Conservation (phyloP, 53 echinoderm and acorn worm species). For the Glandiceps talaboti region DNA sequence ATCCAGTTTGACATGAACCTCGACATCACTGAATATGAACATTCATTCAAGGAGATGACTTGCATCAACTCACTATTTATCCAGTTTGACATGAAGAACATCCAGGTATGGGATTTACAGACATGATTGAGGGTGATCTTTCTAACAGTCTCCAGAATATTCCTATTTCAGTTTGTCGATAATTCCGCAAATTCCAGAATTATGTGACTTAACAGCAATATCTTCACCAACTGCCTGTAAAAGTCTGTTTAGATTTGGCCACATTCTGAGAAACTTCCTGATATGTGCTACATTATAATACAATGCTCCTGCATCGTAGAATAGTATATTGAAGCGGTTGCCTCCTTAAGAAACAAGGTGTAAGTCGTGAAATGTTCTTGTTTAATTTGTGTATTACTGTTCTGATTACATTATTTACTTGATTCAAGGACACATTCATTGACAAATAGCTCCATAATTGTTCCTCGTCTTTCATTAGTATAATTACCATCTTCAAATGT, state of each 20-base stretch:
- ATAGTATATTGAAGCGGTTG: neutral
- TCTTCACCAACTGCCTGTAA: neutral
- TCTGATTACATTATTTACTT: slow-evolving; percentile 11
- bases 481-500: slow-evolving; percentile 23
- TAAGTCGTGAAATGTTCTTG: neutral
- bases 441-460: slow-evolving; percentile 29
- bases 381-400: slow-evolving; percentile 10
- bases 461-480: slow-evolving; percentile 16
- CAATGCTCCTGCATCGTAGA: neutral
- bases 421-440: slow-evolving; percentile 16
- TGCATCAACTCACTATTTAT: neutral
- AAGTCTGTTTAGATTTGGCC: neutral
- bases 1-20: neutral
- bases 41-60: neutral
- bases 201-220: neutral
- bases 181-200: neutral
- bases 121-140: neutral
- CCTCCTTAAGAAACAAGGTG: neutral
- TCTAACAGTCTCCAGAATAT: neutral
- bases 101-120: neutral
- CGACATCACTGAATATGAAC: neutral
- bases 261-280: neutral
- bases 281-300: neutral
- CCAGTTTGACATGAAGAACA: neutral
- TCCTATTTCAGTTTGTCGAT: neutral